A percentile compares a stretch with the other conserved stretches of the same genome.
Conservation (phyloP, 2,797 vertebrate genomes). For the Gambelia wislizenii region DNA sequence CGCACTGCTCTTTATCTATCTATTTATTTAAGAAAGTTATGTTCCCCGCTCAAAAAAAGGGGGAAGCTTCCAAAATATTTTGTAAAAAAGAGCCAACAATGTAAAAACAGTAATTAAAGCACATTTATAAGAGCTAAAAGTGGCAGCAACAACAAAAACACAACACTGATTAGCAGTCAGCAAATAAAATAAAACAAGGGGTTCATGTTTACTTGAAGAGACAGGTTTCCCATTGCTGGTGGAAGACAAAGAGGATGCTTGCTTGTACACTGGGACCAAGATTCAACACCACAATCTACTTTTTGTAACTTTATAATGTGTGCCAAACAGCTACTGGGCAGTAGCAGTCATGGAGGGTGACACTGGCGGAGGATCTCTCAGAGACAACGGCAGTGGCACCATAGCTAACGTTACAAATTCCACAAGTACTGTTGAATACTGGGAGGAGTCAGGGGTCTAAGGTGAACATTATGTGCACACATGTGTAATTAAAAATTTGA, state of each 20-base stretch:
- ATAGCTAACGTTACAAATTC: no score
- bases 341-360: no score
- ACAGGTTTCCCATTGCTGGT: background rate
- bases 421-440: background rate
- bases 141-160: background rate
- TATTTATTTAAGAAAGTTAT: no score
- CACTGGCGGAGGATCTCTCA: no score
- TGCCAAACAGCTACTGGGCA: no score
- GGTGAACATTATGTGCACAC: background rate
- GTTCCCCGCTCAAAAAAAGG: background rate
- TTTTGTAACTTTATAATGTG: no score
- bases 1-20: background rate
- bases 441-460: background rate
- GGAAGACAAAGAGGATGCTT: background rate
- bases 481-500: background rate
- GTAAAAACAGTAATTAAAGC: background rate
- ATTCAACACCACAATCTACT: no score
- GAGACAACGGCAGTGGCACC: no score
- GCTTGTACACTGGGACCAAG: background rate
- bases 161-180: background rate
- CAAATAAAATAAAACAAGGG: background rate
- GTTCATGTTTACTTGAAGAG: background rate
- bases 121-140: background rate
- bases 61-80: background rate
- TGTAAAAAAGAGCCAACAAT: background rate